Base-by-base conservation (phyloP, 2,113 vertebrate species). In the Prunella himalayana region DNA sequence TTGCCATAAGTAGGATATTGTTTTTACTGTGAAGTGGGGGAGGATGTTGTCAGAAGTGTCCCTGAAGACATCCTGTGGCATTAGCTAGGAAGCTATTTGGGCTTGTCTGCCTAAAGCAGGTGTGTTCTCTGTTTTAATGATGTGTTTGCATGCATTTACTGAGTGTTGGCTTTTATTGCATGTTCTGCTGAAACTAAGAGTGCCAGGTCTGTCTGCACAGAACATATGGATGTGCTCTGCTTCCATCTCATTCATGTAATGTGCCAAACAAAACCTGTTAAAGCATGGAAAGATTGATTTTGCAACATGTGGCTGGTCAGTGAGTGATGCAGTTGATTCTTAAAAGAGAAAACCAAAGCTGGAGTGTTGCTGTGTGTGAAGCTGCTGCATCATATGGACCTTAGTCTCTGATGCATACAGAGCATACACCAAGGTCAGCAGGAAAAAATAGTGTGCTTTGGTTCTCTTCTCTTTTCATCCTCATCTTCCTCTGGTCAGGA, bases 151-250 rank as follows among this genome's bases (percentile, higher is more conserved):
- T 88, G 13, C 65, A 30, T 92, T 98, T 96, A 50, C 93, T 96
- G 88, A 92, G 72, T 66, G 56, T 75, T 95, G 85, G 83, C 75
- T 91, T 96, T 96, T 73, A 92, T 71, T 1, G 7, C 23, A 15
- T 75, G 69, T 77, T 97, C 89, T 95, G 82, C 96, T 98, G 90
- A 92, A 98, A 95, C 80, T 75, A 66, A 87, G 86, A 93, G 82
- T 95, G 89, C 93, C 96, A 97, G 94, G 45, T 97, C 78, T 92
- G 72, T 94, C 85, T 90, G 80, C 39, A 92, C 81, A 77, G 80
- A 84, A 92, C 61, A 82, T 68, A 75, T 41, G 88, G 94, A 57
- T 94, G 41, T 33, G 37, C 33, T 93, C 72, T 95, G 77, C 35
- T 95, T 97, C 86, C 33, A 42, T 88, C 65, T 86, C 45, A 54